These are phyloP conservation scores for Cryptosula pallasiana DNA, from an alignment of 2,888 invertebrate species.

Conservation along the genomic window DNA sequence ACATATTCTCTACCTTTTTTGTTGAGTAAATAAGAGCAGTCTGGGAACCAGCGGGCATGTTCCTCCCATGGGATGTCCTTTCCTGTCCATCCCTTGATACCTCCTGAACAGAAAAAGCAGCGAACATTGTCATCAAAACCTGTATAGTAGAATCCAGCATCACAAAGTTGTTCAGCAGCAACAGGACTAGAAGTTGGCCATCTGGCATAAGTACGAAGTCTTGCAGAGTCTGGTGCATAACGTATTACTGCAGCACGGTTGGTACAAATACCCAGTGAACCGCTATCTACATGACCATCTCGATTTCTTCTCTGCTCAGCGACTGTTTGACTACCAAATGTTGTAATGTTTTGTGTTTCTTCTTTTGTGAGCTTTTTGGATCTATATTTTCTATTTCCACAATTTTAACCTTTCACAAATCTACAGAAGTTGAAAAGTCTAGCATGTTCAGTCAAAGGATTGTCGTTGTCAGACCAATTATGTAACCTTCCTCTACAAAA, in stretches of 20 bases:
- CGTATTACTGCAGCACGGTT: background rate
- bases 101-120: slow-evolving; percentile 90
- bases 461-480: background rate
- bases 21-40: slow-evolving; percentile 74
- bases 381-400: background rate
- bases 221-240: slow-evolving; percentile 10
- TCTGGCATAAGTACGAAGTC: background rate
- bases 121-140: slow-evolving; percentile 78
- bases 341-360: background rate
- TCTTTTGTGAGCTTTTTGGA: background rate
- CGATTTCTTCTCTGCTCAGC: background rate
- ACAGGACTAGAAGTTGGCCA: slow-evolving; percentile 5
- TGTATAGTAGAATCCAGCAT: slow-evolving; percentile 88
- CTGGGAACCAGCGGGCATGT: slow-evolving; percentile 84
- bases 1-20: slow-evolving; percentile 67
- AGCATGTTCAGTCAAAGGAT: background rate
- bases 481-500: slow-evolving; percentile 5
- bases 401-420: slow-evolving; percentile 4
- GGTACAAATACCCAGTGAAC: background rate
- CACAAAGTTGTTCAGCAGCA: slow-evolving; percentile 65
- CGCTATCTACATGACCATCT: background rate
- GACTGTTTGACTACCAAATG: background rate
- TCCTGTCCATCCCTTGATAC: slow-evolving; percentile 86
- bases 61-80: slow-evolving; percentile 90
- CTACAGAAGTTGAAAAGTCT: background rate